Evolutionary conservation across 2,113 vertebrate genomes (phyloP), one percentile per base, ranked within the genome.

Genomic region (Barnardius zonarius): DNA sequence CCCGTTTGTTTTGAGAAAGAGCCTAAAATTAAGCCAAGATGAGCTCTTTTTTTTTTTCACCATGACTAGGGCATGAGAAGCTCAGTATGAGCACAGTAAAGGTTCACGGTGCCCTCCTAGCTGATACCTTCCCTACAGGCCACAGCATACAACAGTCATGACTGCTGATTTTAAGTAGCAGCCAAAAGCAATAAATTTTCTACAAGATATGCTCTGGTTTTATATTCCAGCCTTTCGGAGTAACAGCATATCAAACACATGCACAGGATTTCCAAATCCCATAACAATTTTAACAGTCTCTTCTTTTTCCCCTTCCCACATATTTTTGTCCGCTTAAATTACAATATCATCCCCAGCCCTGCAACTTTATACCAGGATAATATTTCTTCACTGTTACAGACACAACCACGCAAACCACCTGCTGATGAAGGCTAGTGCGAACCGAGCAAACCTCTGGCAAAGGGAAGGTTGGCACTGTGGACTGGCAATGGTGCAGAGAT

Each of bases 251-350:
- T 86, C 52, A 73, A 82, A 86, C 83, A 91, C 35, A 81, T 54
- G 62, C 52, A 75, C 22, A 37, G 48, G 88, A 86, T 94, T 90
- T 94, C 52, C 57, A 96, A 90, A 86, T 72, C 80, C 83, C 69
- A 4, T 81, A 88, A 86, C 51, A 86, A 84, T 72, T 94, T 15
- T 68, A 94, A 84, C 66, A 69, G 28, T 43, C 61, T 84, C 52
- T 49, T 67, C 68, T 43, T 70, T 57, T 55, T 86, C 49, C 13
- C 74, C 41, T 85, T 84, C 37, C n/a, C 52, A 46, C 13, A 1
- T 37, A 61, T 79, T 70, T 75, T 52, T 74, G 20, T 72, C 72
- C 55, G 81, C 77, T 79, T 88, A 62, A 78, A 88, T 86, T 69
- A 82, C 46, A 72, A 33, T 31, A 55, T 52, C 8, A 0, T 39